A percentile compares a stretch with the other conserved stretches of the same genome.
phyloP scores from a whole-genome alignment of 1,140 invertebrate genomes.

The Caenorhabditis tropicalis region DNA sequence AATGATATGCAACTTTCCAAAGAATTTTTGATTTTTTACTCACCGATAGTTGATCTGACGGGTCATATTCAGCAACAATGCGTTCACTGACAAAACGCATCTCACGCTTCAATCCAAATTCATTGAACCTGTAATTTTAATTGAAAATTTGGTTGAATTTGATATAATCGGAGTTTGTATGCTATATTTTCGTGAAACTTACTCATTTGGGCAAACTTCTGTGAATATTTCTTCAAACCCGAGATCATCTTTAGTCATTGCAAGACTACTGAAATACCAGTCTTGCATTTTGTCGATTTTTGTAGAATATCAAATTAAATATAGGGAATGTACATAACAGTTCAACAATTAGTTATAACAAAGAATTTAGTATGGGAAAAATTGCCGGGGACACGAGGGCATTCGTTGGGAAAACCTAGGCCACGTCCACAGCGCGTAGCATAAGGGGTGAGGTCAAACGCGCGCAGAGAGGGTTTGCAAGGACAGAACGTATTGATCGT shows the following conservation, averaged over 20 bases:
- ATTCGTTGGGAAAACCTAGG: neutral
- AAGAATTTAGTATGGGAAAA: neutral
- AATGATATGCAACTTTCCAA: too few relatives aligned
- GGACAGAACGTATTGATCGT: too few relatives aligned
- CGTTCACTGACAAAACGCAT: conserved; percentile 33
- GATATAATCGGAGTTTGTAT: too few relatives aligned
- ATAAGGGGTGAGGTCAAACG: neutral
- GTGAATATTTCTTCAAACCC: conserved; percentile 15
- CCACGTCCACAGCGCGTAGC: neutral
- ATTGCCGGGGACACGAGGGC: too few relatives aligned
- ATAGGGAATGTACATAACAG: too few relatives aligned
- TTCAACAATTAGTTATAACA: neutral
- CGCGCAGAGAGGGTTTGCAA: neutral
- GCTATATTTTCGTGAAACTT: too few relatives aligned
- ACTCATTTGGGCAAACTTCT: conserved; percentile 15
- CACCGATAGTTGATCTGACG: neutral
- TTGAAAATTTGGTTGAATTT: neutral
- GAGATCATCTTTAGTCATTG: neutral
- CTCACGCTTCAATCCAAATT: conserved; percentile 14
- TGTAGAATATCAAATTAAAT: too few relatives aligned
- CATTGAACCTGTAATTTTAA: neutral
- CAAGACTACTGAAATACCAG: neutral
- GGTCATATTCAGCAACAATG: conserved; percentile 31
- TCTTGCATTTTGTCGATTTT: too few relatives aligned
- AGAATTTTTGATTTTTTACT: conserved; percentile 35